Evolutionary conservation across 2,797 vertebrate genomes (phyloP).

Genomic region (Tapera naevia): DNA sequence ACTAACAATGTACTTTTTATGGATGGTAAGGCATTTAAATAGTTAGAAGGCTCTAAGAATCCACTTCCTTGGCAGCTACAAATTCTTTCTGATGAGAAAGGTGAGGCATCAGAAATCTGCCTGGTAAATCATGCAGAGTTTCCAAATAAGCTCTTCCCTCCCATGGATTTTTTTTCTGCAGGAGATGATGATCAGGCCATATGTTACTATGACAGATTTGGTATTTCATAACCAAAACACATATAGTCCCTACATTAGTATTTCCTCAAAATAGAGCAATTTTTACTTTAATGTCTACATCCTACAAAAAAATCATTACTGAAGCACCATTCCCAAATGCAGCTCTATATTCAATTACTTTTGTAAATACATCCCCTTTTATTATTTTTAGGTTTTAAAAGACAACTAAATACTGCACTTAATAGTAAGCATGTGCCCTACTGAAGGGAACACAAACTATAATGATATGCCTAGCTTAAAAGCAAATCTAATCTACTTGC

Average conservation of each 20-base stretch:
- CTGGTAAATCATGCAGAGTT: conserved; percentile 55
- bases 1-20: not conserved
- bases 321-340: not conserved
- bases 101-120: conserved; percentile 48
- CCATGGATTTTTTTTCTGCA: conserved; percentile 49
- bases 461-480: conserved; percentile 82
- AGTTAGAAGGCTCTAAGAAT: conserved; percentile 2
- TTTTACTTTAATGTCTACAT: not conserved
- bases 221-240: conserved; percentile 66
- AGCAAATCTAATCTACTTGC: conserved; percentile 84
- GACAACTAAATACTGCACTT: conserved; percentile 70
- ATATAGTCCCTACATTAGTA: conserved; percentile 14
- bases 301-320: not conserved
- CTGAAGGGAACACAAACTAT: conserved; percentile 63
- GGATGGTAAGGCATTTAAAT: not conserved
- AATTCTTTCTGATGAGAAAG: conserved; percentile 42
- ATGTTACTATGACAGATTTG: conserved; percentile 72
- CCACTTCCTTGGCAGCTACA: conserved; percentile 27
- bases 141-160: conserved; percentile 56
- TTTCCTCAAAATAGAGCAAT: conserved; percentile 30
- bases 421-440: conserved; percentile 58
- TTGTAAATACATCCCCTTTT: conserved; percentile 27
- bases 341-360: conserved; percentile 62
- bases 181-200: conserved; percentile 47
- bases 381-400: conserved; percentile 73